phyloP scores from a whole-genome alignment of 2,888 invertebrate genomes.

The Pyralis farinalis region DNA sequence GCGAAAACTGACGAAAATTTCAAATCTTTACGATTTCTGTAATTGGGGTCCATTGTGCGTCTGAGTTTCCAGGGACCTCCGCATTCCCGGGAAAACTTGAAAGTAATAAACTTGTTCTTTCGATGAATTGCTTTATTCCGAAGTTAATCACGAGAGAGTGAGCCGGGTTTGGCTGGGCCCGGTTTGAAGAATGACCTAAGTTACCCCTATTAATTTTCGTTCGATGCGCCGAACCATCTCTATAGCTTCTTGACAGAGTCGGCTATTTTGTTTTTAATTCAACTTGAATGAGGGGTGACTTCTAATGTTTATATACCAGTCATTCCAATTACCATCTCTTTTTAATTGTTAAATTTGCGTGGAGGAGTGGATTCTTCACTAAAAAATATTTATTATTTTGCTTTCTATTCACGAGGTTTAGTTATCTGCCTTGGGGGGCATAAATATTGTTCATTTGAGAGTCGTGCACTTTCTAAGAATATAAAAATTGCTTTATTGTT shows the following conservation, averaged over 20 bases:
- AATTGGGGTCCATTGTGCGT: slow-evolving; percentile 61
- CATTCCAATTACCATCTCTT: slow-evolving; percentile 26
- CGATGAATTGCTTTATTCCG: slow-evolving; percentile 60
- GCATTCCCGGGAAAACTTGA: slow-evolving; percentile 51
- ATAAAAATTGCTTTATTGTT: neutral
- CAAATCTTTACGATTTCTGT: slow-evolving; percentile 52
- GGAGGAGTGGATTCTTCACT: slow-evolving; percentile 25
- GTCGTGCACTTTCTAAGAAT: neutral
- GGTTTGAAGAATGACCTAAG: slow-evolving; percentile 43
- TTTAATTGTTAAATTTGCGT: slow-evolving; percentile 49
- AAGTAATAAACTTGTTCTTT: slow-evolving; percentile 69
- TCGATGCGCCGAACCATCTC: slow-evolving; percentile 27
- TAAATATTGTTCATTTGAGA: slow-evolving; percentile 4
- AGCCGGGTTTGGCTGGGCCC: slow-evolving; percentile 22
- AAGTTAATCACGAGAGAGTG: slow-evolving; percentile 58
- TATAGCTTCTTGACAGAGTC: slow-evolving; percentile 19
- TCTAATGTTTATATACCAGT: slow-evolving; percentile 48
- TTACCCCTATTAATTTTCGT: slow-evolving; percentile 41
- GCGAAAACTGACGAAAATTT: slow-evolving; percentile 41
- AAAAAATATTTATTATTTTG: slow-evolving; percentile 25
- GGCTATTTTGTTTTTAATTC: slow-evolving; percentile 40
- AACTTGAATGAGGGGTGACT: slow-evolving; percentile 43
- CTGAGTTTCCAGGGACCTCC: slow-evolving; percentile 46
- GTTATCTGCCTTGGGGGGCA: neutral
- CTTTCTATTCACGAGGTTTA: slow-evolving; percentile 7